Base-by-base conservation (phyloP, 2,113 vertebrate species). In the Sialia sialis region DNA sequence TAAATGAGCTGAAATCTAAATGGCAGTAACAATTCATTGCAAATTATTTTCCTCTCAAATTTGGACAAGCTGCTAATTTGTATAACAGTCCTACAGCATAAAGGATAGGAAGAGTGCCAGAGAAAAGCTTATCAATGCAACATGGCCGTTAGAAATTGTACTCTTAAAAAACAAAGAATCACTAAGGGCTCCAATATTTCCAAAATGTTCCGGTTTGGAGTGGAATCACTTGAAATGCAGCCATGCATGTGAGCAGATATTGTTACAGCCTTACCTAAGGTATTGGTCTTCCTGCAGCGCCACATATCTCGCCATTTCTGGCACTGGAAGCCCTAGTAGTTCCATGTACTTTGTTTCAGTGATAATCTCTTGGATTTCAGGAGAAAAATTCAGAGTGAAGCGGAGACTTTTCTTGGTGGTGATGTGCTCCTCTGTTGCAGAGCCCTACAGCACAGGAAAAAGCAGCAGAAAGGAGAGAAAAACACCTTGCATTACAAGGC, bases 301-400 rank as follows among this genome's bases (percentile, higher is more conserved):
- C n/a, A 99, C 92, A 1, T 96, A 98, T 87, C 97, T 95, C 2
- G 98, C 98, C 30, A 98, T 74, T 44, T 98, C 97, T 7, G 98
- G 98, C 41, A 99, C 86, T 48, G 95, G 26, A 89, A 98, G 98
- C 1, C 98, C 98, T 30, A 99, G 95, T 9, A 97, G 97, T 59
- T 98, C 98, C 96, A 99, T 96, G 95, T 98, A 97, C 52, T 98
- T 98, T 19, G 98, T 90, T 95, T 99, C 99, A 13, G 60, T 96
- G 18, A 99, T 98, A 10, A 99, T 98, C 96, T 99, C 98, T 66
- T 44, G 97, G 39, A 99, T 96, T 51, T 94, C 49, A 6, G 98
- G 98, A 27, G 98, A 92, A 97, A 99, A 99, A 94, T 99, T 99
- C 54, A 99, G 97, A 9, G 44, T 7, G 17, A 98, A 99, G 13